phyloP scores from a whole-genome alignment of 2,113 vertebrate species.

The Megaptera novaeangliae region DNA sequence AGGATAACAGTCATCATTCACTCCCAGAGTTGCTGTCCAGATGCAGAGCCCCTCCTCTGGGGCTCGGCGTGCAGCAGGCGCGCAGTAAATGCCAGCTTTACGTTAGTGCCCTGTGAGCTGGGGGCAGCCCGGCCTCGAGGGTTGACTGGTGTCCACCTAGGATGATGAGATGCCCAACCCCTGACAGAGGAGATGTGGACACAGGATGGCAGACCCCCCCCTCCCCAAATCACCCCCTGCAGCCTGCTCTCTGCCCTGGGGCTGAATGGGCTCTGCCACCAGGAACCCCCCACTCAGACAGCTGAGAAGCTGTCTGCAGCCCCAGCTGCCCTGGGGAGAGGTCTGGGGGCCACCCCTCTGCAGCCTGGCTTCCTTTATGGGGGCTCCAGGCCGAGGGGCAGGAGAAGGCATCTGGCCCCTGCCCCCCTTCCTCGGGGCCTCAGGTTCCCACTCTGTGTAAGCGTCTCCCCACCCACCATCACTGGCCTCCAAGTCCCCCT shows the following conservation, averaged over 20 bases:
- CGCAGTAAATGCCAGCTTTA: not conserved
- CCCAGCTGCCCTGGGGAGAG: not conserved
- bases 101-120: accelerated
- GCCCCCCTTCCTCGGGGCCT: accelerated
- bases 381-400: not conserved
- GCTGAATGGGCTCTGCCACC: not conserved
- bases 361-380: not conserved
- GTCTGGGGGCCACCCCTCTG: not conserved
- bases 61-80: accelerated
- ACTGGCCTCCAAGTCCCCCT: not conserved
- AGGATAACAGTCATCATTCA: not conserved
- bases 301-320: not conserved
- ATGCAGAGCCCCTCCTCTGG: not conserved
- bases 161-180: too few relatives aligned
- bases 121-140: not conserved
- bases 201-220: accelerated
- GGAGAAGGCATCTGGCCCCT: not conserved
- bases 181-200: not conserved
- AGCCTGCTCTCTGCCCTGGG: not conserved
- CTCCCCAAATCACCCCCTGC: too few relatives aligned
- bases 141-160: not conserved
- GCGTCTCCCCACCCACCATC: too few relatives aligned
- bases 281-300: not conserved
- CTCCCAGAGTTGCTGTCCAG: not conserved
- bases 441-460: not conserved